Base-by-base conservation (phyloP, 1,140 invertebrate genomes). In the Pinna nobilis region DNA sequence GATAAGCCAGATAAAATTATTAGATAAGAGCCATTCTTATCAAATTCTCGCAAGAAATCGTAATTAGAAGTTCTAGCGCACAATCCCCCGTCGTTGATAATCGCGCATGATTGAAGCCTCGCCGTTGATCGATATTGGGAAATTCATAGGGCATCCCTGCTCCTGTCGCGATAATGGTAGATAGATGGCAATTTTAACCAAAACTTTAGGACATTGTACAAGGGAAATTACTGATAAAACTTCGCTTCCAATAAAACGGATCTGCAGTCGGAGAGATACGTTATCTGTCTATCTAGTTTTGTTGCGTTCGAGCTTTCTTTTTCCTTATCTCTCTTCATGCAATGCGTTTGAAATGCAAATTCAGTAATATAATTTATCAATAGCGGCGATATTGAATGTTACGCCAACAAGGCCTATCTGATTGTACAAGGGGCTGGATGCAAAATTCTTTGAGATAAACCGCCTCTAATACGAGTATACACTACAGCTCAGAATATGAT, bases 261-360 rank as follows among this genome's bases (percentile, higher is more conserved):
- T 66, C 60, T 74, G 55, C 51, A 53, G 63, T 39, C 44, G 59
- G 53, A 47, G 37, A 41, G 47, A 35, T 57, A 60, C 57, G 55
- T 53, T 47, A 73, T 72, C 64, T 68, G 15, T 47, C 35, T 30
- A 53, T 60, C 66, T 47, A 61, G 55, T 64, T 53, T 66, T 50
- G 64, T 60, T 39, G 64, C 59, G 65, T 64, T 25, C 37, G 39
- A 35, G 49, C 49, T 66, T 66, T 66, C 53, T 68, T 65, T 66
- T 68, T 70, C 67, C 76, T 78, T 81, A 81, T 81, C 76, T 68
- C 59, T 33, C 65, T 65, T 57, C 55, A 73, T 64, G 77, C 75
- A 81, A 81, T 81, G 79, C 77, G 73, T 78, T 81, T 81, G 73
- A 79, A 81, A 81, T 79, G 77, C 71, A 78, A 81, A 81, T 75